Evolutionary conservation across 2,888 invertebrate genomes (phyloP).

Genomic region (Drosophila limbata): DNA sequence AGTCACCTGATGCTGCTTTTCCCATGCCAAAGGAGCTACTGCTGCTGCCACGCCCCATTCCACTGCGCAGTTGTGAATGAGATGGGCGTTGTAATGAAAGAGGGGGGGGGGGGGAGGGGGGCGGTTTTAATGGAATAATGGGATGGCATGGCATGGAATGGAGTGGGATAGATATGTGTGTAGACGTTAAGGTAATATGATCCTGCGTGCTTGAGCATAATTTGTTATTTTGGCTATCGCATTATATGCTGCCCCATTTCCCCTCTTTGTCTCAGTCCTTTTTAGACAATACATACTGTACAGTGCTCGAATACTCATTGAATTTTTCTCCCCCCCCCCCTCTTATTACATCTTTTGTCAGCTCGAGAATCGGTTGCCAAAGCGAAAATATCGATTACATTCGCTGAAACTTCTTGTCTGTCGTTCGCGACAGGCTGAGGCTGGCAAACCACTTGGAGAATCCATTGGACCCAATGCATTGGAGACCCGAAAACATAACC

Average conservation of each 20-base stretch:
- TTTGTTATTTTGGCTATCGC: constrained; percentile 74
- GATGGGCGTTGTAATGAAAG: constrained; percentile 30
- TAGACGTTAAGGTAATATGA: constrained; percentile 54
- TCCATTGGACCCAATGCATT: constrained; percentile 35
- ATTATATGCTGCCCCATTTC: constrained; percentile 46
- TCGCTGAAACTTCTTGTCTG: constrained; percentile 67
- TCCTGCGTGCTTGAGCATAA: constrained; percentile 77
- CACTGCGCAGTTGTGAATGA: constrained; percentile 26
- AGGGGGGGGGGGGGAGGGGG: background rate
- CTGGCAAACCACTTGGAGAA: background rate
- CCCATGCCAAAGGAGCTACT: constrained; percentile 43
- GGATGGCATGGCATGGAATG: background rate
- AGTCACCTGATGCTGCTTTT: constrained; percentile 74
- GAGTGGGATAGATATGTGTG: constrained; percentile 3
- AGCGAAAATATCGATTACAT: constrained; percentile 76
- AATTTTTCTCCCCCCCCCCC: background rate
- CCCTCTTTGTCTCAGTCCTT: background rate
- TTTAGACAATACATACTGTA: background rate
- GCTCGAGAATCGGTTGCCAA: constrained; percentile 18
- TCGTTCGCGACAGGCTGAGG: constrained; percentile 20
- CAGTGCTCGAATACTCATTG: constrained; percentile 1
- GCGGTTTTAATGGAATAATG: constrained; percentile 21
- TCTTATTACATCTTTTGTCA: constrained; percentile 54
- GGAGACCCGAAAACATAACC: constrained; percentile 63
- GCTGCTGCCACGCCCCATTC: constrained; percentile 33